Base-by-base conservation (phyloP, 1,140 invertebrate genomes). In the Dinothrombium tinctorium region DNA sequence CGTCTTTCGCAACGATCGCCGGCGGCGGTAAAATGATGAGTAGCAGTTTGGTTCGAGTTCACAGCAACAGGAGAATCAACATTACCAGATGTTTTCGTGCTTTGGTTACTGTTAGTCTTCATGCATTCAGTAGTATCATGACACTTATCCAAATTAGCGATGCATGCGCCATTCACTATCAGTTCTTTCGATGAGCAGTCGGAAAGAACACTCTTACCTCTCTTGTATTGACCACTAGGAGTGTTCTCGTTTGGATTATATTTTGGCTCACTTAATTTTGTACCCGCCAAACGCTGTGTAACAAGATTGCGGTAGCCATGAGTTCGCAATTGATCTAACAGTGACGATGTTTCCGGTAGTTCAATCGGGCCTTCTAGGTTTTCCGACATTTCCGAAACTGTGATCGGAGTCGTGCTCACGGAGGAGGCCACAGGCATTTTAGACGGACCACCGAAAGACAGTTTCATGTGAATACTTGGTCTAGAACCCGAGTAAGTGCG, bases 321-420 rank as follows among this genome's bases (percentile, higher is more conserved):
- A 31, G 47, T 49, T 41, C 46, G 44, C 8, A 51, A 26, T 17
- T 49, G 48, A 38, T 51, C 50, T 6, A 51, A 26, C 17, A 51
- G 37, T 15, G 48, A 48, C 19, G 40, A 41, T 20, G 31, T 47
- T 41, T 50, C 46, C 33, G 29, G 32, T 15, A 40, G 19, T 24
- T 31, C 22, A 12, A 25, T 15, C 4, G 37, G 23, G 17, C 37
- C 21, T 12, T 25, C 4, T 3, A 9, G 14, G 8, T 25, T 4
- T 2, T 15, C 37, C 17, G 17, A 8, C 11, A 15, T 12, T 21
- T 38, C 24, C 17, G 4, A 38, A 21, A 23, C 11, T 17, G 9
- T 17, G 19, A 4, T 22, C 33, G 12, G 17, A 36, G 12, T 20
- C n/a, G 33, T 15, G n/a, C 12, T 19, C 2, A 20, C 12, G 23